A percentile compares a stretch with the other conserved stretches of the same genome.
phyloP scores from a whole-genome alignment of 1,140 invertebrate species.

The Pseudomyrmex concolor region DNA sequence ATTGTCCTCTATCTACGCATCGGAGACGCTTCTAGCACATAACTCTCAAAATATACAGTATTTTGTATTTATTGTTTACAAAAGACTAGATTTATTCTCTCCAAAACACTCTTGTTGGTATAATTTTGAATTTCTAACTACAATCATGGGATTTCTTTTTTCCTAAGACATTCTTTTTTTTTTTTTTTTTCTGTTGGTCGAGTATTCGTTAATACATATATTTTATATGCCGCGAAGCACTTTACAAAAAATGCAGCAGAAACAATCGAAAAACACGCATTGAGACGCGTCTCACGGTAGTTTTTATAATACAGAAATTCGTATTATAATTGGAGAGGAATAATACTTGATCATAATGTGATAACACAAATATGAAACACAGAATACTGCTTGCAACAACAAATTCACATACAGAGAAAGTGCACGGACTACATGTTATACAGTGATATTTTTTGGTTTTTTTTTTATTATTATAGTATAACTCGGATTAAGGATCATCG shows the following conservation, averaged over 20 bases:
- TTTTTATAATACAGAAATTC: slow-evolving; percentile 25
- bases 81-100: slow-evolving; percentile 76
- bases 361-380: slow-evolving; percentile 29
- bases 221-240: slow-evolving; percentile 11
- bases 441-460: not conserved
- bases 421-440: slow-evolving; percentile 40
- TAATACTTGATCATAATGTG: slow-evolving; percentile 1
- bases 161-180: slow-evolving; percentile 18
- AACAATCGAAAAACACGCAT: not conserved
- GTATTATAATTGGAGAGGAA: not conserved
- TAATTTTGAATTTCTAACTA: slow-evolving; percentile 74
- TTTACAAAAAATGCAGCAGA: slow-evolving; percentile 7
- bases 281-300: not conserved
- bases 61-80: slow-evolving; percentile 75
- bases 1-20: slow-evolving; percentile 80
- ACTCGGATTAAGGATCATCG: slow-evolving; percentile 36
- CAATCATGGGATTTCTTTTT: slow-evolving; percentile 37
- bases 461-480: slow-evolving; percentile 14
- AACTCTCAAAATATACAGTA: slow-evolving; percentile 83
- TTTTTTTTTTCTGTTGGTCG: slow-evolving; percentile 53
- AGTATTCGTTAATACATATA: slow-evolving; percentile 5
- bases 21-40: slow-evolving; percentile 75
- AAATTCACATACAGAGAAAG: slow-evolving; percentile 46
- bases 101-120: slow-evolving; percentile 62
- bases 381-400: slow-evolving; percentile 21